Conservation (phyloP, 2,113 vertebrate species). For the Elachura formosa region DNA sequence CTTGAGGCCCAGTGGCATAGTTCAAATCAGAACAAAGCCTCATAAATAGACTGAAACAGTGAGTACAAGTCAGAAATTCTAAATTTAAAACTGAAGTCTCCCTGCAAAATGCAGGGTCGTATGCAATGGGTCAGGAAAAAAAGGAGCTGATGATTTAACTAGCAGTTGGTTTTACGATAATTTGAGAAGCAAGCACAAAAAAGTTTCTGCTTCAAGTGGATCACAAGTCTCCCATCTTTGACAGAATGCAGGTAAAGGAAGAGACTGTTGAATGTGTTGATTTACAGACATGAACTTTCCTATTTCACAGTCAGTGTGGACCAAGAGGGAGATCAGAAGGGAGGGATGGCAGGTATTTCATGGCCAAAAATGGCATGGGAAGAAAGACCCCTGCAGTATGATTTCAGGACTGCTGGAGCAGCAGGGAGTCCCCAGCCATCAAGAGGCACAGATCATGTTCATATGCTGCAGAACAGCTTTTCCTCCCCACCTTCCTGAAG, state of each 20-base stretch:
- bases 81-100: background rate
- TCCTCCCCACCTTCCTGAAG: background rate
- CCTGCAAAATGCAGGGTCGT: background rate
- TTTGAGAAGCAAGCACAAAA: background rate
- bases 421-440: fast-evolving
- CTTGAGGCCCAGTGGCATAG: background rate
- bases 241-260: background rate
- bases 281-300: background rate
- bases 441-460: background rate
- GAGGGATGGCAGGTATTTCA: background rate
- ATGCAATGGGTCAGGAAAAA: background rate
- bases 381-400: background rate
- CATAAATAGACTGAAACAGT: background rate
- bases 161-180: background rate
- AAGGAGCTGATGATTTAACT: background rate
- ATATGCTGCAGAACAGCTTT: background rate
- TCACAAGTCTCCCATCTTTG: background rate
- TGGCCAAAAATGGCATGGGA: background rate
- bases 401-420: background rate
- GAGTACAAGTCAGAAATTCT: background rate
- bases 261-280: background rate
- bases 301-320: background rate
- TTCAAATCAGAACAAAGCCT: background rate
- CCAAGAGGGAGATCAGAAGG: background rate
- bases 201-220: background rate